Evolutionary conservation across 2,888 invertebrate species (phyloP), one percentile per base, ranked within the genome.

Genomic region (Pachymerium ferrugineum): DNA sequence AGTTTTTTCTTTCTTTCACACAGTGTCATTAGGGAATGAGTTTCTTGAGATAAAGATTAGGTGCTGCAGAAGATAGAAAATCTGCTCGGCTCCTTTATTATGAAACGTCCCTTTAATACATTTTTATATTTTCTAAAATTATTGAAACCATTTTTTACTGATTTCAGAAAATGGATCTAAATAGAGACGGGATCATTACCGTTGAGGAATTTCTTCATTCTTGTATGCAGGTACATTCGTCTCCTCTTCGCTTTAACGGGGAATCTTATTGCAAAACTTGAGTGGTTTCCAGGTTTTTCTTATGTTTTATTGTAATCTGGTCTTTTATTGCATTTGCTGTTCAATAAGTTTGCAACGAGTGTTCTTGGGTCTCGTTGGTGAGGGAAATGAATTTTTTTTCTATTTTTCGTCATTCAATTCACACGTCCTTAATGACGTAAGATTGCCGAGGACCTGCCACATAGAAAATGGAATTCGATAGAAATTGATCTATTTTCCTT

Each of bases 151-250:
- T n/a, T n/a, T n/a, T n/a, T n/a, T n/a, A n/a, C 28, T 67, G 35
- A 69, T 74, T 74, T 12, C 69, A 80, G 79, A 94, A 94, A 85
- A 86, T 95, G 80, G 95, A 95, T 83, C 86, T 93, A 77, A 94
- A 95, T 84, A 91, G 93, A 82, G 94, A 95, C 81, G 95, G 95
- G 74, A 92, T 94, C 79, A 93, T 95, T 82, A 94, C 94, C 77
- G 92, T 94, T 84, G 94, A 95, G 84, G 95, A 95, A 86, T 95
- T 95, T 84, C 89, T 94, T 82, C 93, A 94, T 86, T 93, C 93
- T 80, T 95, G 95, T 83, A 88, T 94, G 79, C 93, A 93, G 86
- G 94, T 87, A 81, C 78, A 81, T n/a, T n/a, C n/a, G n/a, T n/a
- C n/a, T n/a, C 30, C 4, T 16, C 1, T 69, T 28, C 1, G 3